Evolutionary conservation across 2,888 invertebrate genomes (phyloP).

Genomic region (Eupsilia transversa): DNA sequence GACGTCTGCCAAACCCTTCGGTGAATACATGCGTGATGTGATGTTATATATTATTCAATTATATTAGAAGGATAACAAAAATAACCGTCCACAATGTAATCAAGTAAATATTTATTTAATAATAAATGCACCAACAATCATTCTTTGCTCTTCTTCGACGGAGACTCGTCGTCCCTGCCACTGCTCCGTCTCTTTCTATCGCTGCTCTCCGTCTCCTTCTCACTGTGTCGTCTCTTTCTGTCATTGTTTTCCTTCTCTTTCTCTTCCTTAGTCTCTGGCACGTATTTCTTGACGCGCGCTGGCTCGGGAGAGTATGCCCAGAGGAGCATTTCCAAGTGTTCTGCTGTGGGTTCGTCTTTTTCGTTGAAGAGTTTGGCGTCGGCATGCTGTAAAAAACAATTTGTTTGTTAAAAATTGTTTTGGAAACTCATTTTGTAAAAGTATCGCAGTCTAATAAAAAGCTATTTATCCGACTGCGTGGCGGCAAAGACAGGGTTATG

Average conservation of each 20-base stretch:
- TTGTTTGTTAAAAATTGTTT: fast-evolving
- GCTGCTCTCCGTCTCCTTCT: constrained; percentile 68
- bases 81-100: not conserved
- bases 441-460: too few species aligned
- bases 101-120: constrained; percentile 54
- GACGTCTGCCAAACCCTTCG: too few species aligned
- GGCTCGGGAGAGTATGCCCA: constrained; percentile 95
- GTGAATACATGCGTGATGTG: too few species aligned
- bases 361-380: constrained; percentile 91
- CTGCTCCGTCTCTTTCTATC: constrained; percentile 72
- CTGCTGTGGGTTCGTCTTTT: constrained; percentile 92
- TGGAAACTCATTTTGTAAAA: too few species aligned
- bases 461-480: too few species aligned
- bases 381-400: constrained; percentile 82
- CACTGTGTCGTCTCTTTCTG: constrained; percentile 75
- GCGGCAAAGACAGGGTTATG: too few species aligned
- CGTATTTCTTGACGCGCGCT: constrained; percentile 91
- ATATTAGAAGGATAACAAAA: not conserved
- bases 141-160: constrained; percentile 81
- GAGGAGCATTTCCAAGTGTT: constrained; percentile 92
- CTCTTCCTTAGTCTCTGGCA: constrained; percentile 78
- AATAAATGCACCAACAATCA: constrained; percentile 62
- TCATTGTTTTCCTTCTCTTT: constrained; percentile 62
- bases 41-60: not conserved
- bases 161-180: constrained; percentile 75